Percentiles rank a stretch among this genome's conserved stretches.
Evolutionary conservation across 2,797 vertebrate genomes (phyloP).

Genomic region (Prunella strophiata): DNA sequence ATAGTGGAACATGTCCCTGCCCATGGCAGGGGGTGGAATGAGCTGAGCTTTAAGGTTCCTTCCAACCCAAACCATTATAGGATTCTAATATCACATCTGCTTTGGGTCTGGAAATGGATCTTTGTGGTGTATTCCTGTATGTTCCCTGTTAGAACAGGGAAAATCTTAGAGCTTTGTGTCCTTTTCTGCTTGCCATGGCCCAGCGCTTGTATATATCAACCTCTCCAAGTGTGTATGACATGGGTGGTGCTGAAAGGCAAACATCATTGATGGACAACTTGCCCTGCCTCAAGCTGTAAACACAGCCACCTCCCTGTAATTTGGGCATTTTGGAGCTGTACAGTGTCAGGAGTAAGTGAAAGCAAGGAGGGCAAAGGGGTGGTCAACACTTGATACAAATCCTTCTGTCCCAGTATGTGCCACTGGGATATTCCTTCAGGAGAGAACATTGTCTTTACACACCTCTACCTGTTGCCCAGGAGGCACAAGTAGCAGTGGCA

Average conservation of each 20-base stretch:
- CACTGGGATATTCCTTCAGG: not conserved
- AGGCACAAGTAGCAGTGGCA: not conserved
- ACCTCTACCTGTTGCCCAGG: not conserved
- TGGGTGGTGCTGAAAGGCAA: not conserved
- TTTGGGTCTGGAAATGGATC: not conserved
- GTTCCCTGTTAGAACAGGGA: not conserved
- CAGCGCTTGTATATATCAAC: not conserved
- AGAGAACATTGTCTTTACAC: not conserved
- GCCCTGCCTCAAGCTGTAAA: not conserved
- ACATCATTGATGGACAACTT: not conserved
- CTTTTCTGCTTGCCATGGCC: not conserved
- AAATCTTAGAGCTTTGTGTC: not conserved
- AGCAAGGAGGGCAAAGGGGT: not conserved
- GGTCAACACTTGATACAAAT: not conserved
- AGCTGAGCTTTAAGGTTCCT: not conserved
- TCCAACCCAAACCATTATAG: not conserved
- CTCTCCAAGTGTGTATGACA: not conserved
- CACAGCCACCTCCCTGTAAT: not conserved
- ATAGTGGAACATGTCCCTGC: not conserved
- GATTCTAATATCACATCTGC: not conserved
- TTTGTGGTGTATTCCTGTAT: not conserved
- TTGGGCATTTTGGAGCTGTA: not conserved
- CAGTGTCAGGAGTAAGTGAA: not conserved
- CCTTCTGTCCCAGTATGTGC: not conserved
- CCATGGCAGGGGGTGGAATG: not conserved